Conservation (phyloP, 2,797 vertebrate genomes). For the Xenopus petersii region DNA sequence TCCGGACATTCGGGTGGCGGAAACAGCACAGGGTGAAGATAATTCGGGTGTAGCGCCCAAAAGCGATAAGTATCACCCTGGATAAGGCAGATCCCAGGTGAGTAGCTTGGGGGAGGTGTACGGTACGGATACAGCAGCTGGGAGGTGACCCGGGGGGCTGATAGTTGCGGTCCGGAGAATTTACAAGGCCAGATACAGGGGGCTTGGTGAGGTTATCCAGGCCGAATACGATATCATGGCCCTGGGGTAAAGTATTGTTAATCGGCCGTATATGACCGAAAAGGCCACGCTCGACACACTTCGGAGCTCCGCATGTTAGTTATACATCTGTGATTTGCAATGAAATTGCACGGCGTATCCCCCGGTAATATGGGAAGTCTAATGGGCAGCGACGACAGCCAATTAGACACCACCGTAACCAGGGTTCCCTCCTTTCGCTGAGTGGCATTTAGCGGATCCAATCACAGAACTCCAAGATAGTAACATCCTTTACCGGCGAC, state of each 20-base stretch:
- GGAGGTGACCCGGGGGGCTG: neutral
- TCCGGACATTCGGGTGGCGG: constrained; percentile 36
- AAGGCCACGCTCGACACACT: neutral
- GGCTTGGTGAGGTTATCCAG: neutral
- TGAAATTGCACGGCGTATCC: neutral
- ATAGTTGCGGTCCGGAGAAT: neutral
- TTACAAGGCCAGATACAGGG: neutral
- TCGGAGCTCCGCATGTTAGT: neutral
- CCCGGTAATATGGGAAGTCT: neutral
- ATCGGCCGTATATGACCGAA: neutral
- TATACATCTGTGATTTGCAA: neutral
- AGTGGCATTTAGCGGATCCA: constrained; percentile 17
- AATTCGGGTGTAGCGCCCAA: constrained; percentile 3
- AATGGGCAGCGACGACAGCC: constrained; percentile 6
- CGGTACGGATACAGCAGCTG: neutral
- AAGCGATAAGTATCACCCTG: neutral
- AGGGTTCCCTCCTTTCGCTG: neutral
- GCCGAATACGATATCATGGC: neutral
- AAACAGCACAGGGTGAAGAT: constrained; percentile 26
- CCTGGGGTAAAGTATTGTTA: neutral
- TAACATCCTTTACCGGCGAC: too few species aligned
- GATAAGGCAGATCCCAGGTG: constrained; percentile 17
- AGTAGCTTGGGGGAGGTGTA: neutral
- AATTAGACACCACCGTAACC: constrained; percentile 7
- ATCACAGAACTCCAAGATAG: neutral